phyloP scores from a whole-genome alignment of 35 echinoderm and acorn worm genomes.

The Eucidaris tribuloides region DNA sequence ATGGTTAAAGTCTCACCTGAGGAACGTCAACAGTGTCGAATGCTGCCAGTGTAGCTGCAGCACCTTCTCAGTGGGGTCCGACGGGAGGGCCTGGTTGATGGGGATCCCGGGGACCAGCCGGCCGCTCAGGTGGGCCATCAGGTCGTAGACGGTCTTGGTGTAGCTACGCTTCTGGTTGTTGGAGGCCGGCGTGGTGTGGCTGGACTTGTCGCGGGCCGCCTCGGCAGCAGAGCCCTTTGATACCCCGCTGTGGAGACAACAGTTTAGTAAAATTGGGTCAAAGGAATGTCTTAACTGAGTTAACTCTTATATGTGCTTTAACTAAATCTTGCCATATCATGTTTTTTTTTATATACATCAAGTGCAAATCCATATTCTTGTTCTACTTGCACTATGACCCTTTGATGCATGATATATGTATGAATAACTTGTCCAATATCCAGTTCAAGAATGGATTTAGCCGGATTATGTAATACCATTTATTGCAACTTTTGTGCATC shows the following conservation, averaged over 20 bases:
- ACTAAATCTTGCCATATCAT: too few species aligned
- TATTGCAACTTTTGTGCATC: too few species aligned
- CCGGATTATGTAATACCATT: too few species aligned
- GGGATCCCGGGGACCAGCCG: constrained; percentile 89
- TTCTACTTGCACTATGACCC: too few species aligned
- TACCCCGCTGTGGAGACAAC: constrained; percentile 67
- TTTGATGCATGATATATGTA: too few species aligned
- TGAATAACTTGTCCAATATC: too few species aligned
- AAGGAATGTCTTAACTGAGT: too few species aligned
- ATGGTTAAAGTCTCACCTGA: constrained; percentile 56
- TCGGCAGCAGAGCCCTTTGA: constrained; percentile 73
- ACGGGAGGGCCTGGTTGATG: constrained; percentile 89
- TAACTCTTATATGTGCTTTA: too few species aligned
- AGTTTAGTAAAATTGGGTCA: too few species aligned
- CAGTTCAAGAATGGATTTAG: too few species aligned
- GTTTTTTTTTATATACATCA: too few species aligned
- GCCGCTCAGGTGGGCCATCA: constrained; percentile 93
- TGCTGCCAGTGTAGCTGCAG: constrained; percentile 95
- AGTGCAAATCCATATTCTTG: too few species aligned
- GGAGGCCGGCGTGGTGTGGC: constrained; percentile 62
- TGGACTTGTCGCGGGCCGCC: constrained; percentile 67
- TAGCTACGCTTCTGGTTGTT: constrained; percentile 87
- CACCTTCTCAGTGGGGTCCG: constrained; percentile 86
- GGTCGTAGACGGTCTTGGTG: constrained; percentile 91
- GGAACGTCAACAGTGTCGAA: constrained; percentile 86